Evolutionary conservation across 2,888 invertebrate genomes (phyloP).

Genomic region (Noctua comes): DNA sequence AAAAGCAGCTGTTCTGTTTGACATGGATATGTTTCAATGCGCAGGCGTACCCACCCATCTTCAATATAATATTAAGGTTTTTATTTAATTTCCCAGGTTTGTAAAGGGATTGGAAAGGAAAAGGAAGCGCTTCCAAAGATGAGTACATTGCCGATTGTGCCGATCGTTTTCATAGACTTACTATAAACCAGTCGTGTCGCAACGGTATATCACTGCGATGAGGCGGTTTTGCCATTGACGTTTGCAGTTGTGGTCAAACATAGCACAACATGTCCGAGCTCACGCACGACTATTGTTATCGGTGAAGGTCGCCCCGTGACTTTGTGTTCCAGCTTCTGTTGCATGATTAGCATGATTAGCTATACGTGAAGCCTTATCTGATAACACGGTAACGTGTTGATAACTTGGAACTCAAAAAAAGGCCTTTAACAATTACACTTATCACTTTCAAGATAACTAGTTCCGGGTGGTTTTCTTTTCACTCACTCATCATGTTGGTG

Average conservation of each 20-base stretch:
- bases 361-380: constrained; percentile 13
- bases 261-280: neutral
- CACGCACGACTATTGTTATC: neutral
- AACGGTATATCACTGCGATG: neutral
- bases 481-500: neutral
- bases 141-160: neutral
- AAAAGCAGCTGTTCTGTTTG: neutral
- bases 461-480: constrained; percentile 2
- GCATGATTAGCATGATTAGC: neutral
- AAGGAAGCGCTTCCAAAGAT: neutral
- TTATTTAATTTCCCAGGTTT: neutral
- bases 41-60: neutral
- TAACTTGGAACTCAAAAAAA: neutral
- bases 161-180: neutral
- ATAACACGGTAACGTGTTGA: neutral
- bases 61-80: neutral
- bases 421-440: neutral
- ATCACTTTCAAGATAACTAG: constrained; percentile 6
- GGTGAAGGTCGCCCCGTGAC: constrained; percentile 15
- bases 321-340: constrained; percentile 10
- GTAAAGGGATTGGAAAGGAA: neutral
- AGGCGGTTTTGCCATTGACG: neutral
- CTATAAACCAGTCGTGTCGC: neutral
- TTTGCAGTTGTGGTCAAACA: neutral
- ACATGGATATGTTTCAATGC: neutral